Evolutionary conservation across 1,140 invertebrate genomes (phyloP), one percentile per base, ranked within the genome.

Genomic region (Bicyclus anynana): DNA sequence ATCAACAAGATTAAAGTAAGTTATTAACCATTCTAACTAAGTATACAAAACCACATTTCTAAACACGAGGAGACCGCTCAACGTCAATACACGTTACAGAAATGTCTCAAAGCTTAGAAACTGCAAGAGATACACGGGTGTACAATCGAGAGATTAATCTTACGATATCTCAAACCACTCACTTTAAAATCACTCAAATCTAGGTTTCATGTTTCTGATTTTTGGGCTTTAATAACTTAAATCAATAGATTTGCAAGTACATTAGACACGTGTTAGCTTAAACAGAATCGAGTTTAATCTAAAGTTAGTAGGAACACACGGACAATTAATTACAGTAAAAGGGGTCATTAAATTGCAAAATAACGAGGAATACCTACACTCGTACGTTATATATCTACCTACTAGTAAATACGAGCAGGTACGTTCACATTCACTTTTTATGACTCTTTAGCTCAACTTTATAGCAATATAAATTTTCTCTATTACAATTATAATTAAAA

Each of bases 21-120:
- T 59, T 72, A 74, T 67, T 71, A 65, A 84, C 77, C 80, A 86
- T 84, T 46, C 65, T 69, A 59, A 58, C 27, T 67, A 72, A 50
- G 55, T 51, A 47, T n/a, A n/a, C n/a, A 67, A 72, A 65, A 63
- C 47, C 71, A 77, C 69, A 44, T 20, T 51, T 42, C 51, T 23
- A 20, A 20, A 48, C 13, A 35, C 21, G 44, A 59, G 29, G 29
- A 18, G 46, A 48, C 58, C 38, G 44, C 33, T 49, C 9, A 38
- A 59, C 62, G 65, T 58, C 62, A 59, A 62, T 58, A 60, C 66
- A 68, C 67, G 60, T 67, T 76, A 70, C 72, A 69, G 68, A 77
- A 86, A 81, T 84, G 80, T 76, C 74, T 63, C 66, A 63, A 65
- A 69, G 69, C 64, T 59, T 26, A 70, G 42, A 51, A 13, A 26